phyloP scores from a whole-genome alignment of 2,888 invertebrate genomes.

The Punctoribates punctum region DNA sequence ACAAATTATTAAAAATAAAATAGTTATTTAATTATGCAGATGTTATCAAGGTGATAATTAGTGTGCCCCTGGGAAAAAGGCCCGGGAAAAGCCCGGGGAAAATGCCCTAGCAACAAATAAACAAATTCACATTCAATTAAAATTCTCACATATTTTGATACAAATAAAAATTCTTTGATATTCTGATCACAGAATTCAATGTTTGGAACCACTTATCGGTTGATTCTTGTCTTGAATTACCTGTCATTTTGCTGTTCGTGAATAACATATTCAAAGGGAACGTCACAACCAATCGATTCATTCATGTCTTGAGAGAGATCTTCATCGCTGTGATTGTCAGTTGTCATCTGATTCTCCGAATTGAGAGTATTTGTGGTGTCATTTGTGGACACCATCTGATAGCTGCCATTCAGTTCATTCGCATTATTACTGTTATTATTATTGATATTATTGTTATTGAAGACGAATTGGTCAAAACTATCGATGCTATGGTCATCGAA shows the following conservation, averaged over 20 bases:
- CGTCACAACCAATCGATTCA: constrained; percentile 20
- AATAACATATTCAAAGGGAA: constrained; percentile 27
- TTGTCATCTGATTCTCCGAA: background rate
- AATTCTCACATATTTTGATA: too few species aligned
- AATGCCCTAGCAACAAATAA: too few species aligned
- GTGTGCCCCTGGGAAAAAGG: too few species aligned
- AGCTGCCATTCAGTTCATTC: background rate
- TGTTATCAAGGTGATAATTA: too few species aligned
- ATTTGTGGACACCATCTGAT: background rate
- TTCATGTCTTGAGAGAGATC: constrained; percentile 4
- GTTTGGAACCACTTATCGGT: background rate
- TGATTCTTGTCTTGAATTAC: background rate
- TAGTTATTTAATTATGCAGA: too few species aligned
- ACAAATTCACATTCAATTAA: too few species aligned
- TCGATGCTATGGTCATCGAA: constrained; percentile 42
- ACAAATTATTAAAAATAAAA: too few species aligned
- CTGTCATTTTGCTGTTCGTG: constrained; percentile 34
- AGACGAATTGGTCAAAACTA: constrained; percentile 19
- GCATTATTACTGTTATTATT: background rate
- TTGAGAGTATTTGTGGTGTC: background rate
- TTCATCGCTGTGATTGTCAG: background rate
- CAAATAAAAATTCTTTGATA: too few species aligned
- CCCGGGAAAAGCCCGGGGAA: too few species aligned
- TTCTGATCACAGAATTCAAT: too few species aligned
- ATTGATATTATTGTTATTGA: constrained; percentile 33